Percentiles rank a stretch among this genome's conserved stretches.
phyloP scores from a whole-genome alignment of 1,140 invertebrate genomes.

The Drosophila suzukii region DNA sequence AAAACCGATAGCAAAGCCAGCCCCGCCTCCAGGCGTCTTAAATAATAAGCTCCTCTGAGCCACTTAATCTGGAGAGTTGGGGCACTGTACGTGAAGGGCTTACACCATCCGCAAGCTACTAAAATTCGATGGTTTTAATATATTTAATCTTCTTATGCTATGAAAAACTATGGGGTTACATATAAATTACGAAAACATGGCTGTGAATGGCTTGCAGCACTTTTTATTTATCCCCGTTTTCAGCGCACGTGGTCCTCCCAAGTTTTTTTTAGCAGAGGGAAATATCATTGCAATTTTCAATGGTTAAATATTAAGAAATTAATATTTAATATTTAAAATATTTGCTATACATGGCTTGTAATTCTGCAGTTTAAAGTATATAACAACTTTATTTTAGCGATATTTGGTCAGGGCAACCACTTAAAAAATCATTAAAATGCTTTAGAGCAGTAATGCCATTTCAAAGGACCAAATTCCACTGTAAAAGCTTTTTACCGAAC shows the following conservation, averaged over 20 bases:
- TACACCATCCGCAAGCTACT: background rate
- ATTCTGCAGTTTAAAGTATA: too few species aligned
- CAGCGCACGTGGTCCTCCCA: too few species aligned
- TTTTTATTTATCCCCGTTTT: background rate
- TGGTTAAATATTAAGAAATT: background rate
- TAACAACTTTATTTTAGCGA: too few species aligned
- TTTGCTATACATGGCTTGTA: too few species aligned
- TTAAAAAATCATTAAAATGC: background rate
- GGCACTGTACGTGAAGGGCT: background rate
- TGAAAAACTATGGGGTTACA: background rate
- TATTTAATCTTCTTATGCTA: background rate
- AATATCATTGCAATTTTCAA: background rate
- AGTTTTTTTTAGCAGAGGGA: background rate
- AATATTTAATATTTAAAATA: too few species aligned
- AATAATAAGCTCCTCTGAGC: conserved; percentile 19
- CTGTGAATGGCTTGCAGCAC: background rate
- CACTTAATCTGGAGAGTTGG: conserved; percentile 15
- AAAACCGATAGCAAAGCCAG: conserved; percentile 60
- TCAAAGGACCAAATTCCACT: background rate
- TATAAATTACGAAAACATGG: background rate
- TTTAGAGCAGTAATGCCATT: background rate
- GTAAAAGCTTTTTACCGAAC: background rate
- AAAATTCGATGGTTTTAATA: background rate
- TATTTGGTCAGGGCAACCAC: too few species aligned
- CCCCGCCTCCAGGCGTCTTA: conserved; percentile 13